Evolutionary conservation across 2,888 invertebrate species (phyloP).

Genomic region (Disparrhopalites patrizii): DNA sequence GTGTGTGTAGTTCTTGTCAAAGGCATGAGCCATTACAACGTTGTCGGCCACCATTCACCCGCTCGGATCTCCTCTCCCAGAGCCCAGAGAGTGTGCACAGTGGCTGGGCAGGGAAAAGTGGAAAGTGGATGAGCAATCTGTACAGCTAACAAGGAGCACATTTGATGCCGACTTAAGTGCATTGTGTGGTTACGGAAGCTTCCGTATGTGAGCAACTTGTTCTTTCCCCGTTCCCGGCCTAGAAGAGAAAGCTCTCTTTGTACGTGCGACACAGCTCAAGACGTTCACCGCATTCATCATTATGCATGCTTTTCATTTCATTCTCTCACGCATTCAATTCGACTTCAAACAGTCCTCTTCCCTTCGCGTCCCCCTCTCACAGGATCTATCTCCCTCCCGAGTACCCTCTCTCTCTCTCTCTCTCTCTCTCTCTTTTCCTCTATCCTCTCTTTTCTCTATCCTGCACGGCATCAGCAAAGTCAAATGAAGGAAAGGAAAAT

Average conservation of each 20-base stretch:
- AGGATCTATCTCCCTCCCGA: neutral
- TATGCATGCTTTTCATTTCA: constrained; percentile 17
- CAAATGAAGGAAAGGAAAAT: no score
- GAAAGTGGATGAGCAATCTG: no score
- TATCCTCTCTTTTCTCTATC: neutral
- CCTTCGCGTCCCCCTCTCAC: neutral
- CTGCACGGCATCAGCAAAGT: no score
- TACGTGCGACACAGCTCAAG: neutral
- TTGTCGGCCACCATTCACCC: no score
- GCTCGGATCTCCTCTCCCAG: no score
- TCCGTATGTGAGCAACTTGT: no score
- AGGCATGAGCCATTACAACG: no score
- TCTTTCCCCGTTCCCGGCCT: no score
- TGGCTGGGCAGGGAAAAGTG: no score
- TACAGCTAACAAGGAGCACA: neutral
- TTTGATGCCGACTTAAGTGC: constrained; percentile 5
- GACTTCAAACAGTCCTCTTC: constrained; percentile 9
- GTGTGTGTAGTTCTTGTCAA: no score
- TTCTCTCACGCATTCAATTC: constrained; percentile 17
- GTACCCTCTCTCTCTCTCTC: neutral
- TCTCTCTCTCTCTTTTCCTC: neutral
- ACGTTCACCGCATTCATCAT: constrained; percentile 6
- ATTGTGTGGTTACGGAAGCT: constrained; percentile 3
- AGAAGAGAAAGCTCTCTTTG: no score
- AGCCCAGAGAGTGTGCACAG: no score